Evolutionary conservation across 2,113 vertebrate species (phyloP).

Genomic region (Lipotes vexillifer): DNA sequence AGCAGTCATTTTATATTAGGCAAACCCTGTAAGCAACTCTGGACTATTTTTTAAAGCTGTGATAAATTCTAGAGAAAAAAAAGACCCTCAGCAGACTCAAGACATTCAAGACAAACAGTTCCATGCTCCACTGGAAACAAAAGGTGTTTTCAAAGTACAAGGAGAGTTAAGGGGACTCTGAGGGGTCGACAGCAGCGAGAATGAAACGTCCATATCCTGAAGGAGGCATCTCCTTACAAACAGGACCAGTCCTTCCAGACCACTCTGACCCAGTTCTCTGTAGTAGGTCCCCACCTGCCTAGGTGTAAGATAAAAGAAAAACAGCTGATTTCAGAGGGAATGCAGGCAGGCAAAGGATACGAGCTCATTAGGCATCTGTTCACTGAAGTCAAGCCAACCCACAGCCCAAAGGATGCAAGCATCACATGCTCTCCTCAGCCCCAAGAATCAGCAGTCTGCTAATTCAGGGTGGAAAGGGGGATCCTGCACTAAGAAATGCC

Average conservation of each 20-base stretch:
- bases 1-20: conserved; percentile 59
- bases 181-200: neutral
- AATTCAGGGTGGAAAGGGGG: neutral
- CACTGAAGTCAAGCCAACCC: neutral
- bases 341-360: neutral
- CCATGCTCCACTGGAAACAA: conserved; percentile 15
- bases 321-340: conserved; percentile 27
- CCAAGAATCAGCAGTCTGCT: neutral
- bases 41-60: conserved; percentile 71
- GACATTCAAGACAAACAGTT: conserved; percentile 40
- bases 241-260: neutral
- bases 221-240: conserved; percentile 2
- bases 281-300: neutral
- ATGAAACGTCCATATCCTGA: neutral
- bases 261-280: conserved; percentile 42
- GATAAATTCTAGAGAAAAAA: conserved; percentile 54
- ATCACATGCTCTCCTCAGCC: neutral
- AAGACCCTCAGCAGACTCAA: neutral
- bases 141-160: neutral
- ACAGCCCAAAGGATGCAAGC: neutral
- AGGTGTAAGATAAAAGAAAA: neutral
- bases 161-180: neutral
- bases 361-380: neutral
- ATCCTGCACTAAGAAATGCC: neutral
- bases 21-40: conserved; percentile 56